Conservation (phyloP, 2,797 vertebrate species). For the Poecilia velifera region DNA sequence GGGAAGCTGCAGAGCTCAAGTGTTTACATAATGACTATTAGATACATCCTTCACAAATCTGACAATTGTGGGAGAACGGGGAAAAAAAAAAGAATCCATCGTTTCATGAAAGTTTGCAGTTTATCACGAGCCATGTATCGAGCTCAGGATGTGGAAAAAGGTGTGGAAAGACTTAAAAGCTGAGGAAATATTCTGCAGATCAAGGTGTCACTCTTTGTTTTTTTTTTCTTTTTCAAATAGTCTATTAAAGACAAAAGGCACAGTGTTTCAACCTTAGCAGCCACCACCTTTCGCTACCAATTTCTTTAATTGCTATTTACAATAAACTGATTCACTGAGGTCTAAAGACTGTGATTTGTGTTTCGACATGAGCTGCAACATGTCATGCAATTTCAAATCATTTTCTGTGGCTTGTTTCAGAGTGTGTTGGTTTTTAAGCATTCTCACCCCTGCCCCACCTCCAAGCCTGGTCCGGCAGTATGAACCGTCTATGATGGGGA, state of each 20-base stretch:
- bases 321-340: conserved; percentile 18
- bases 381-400: conserved; percentile 29
- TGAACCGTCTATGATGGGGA: conserved; percentile 61
- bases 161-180: not conserved
- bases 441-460: no score
- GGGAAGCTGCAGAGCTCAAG: not conserved
- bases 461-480: conserved; percentile 45
- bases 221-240: not conserved
- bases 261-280: conserved; percentile 1
- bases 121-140: not conserved
- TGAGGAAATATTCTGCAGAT: not conserved
- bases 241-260: not conserved
- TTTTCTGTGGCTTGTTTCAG: conserved; percentile 42
- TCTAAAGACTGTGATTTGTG: conserved; percentile 37
- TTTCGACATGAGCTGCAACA: conserved; percentile 46
- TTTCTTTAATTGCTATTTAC: conserved; percentile 40
- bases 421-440: conserved; percentile 8
- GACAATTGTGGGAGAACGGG: no score
- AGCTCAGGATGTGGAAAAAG: not conserved
- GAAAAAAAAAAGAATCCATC: not conserved
- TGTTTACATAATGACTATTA: not conserved
- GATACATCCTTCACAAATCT: not conserved
- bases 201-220: conserved; percentile 7
- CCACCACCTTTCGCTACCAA: conserved; percentile 14
- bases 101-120: not conserved